These are phyloP conservation scores for Ophioninae sp. DNA, from an alignment of 2,888 invertebrate genomes.

Conservation along the genomic window DNA sequence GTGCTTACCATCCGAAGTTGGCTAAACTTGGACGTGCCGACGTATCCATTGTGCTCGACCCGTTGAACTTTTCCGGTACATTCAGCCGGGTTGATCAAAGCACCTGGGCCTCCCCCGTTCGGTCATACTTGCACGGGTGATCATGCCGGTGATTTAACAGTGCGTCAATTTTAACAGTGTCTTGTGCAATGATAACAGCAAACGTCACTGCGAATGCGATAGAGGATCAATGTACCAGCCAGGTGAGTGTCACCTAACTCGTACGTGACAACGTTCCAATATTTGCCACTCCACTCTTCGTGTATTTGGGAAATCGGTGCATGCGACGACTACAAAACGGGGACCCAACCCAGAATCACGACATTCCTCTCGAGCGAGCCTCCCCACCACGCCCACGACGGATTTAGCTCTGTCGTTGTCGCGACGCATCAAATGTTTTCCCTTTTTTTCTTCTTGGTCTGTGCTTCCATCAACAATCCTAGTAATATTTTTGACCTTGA, in stretches of 20 bases:
- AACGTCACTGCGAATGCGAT: conserved; percentile 69
- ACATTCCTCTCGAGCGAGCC: conserved; percentile 54
- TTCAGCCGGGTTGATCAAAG: neutral
- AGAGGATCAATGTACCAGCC: conserved; percentile 79
- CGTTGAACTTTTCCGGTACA: neutral
- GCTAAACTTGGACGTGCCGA: neutral
- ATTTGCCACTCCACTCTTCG: neutral
- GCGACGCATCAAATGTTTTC: conserved; percentile 28
- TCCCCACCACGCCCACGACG: conserved; percentile 71
- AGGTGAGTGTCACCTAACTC: conserved; percentile 70
- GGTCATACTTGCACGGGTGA: conserved; percentile 41
- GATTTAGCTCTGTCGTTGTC: conserved; percentile 57
- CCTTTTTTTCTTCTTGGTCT: neutral
- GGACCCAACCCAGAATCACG: conserved; percentile 64
- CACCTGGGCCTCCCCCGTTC: conserved; percentile 23
- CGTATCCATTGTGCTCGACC: neutral
- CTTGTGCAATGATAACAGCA: conserved; percentile 78
- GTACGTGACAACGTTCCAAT: neutral
- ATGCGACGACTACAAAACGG: conserved; percentile 47
- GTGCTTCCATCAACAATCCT: neutral
- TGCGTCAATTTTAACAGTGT: conserved; percentile 71
- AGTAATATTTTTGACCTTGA: conserved; percentile 19
- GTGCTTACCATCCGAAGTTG: neutral
- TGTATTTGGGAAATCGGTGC: conserved; percentile 4
- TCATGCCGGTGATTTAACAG: conserved; percentile 70